phyloP scores from a whole-genome alignment of 2,888 invertebrate genomes.

The Lycophotia porphyrea region DNA sequence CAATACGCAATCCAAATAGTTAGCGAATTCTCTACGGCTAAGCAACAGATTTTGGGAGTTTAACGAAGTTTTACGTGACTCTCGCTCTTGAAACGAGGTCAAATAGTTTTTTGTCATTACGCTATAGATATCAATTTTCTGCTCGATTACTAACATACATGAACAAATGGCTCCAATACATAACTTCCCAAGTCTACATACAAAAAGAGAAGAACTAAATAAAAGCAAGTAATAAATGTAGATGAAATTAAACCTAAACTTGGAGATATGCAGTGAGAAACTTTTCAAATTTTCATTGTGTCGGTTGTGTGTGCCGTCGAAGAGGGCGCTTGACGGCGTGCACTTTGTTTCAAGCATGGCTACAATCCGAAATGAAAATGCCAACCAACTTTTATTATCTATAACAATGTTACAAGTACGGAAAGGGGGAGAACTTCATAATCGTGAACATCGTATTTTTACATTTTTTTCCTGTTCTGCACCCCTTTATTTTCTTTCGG shows the following conservation, averaged over 20 bases:
- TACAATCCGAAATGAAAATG: constrained; percentile 59
- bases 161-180: constrained; percentile 16
- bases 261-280: constrained; percentile 66
- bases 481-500: constrained; percentile 8
- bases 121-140: constrained; percentile 25
- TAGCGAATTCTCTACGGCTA: constrained; percentile 40
- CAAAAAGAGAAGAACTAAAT: constrained; percentile 24
- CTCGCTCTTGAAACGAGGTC: constrained; percentile 27
- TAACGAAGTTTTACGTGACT: constrained; percentile 30
- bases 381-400: constrained; percentile 54
- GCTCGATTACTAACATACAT: constrained; percentile 33
- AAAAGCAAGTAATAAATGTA: constrained; percentile 65
- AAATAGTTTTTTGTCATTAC: constrained; percentile 30
- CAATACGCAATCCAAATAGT: constrained; percentile 57
- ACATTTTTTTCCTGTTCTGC: constrained; percentile 28
- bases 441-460: constrained; percentile 39
- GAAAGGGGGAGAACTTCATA: constrained; percentile 36
- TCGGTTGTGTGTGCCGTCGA: constrained; percentile 55
- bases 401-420: constrained; percentile 48
- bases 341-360: constrained; percentile 44
- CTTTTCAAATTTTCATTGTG: constrained; percentile 75
- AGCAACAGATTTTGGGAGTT: constrained; percentile 45
- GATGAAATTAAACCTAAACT: constrained; percentile 71
- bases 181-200: constrained; percentile 22
- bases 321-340: constrained; percentile 42